Evolutionary conservation across 2,113 vertebrate genomes (phyloP), one percentile per base, ranked within the genome.

Genomic region (Arothron firmamentum): DNA sequence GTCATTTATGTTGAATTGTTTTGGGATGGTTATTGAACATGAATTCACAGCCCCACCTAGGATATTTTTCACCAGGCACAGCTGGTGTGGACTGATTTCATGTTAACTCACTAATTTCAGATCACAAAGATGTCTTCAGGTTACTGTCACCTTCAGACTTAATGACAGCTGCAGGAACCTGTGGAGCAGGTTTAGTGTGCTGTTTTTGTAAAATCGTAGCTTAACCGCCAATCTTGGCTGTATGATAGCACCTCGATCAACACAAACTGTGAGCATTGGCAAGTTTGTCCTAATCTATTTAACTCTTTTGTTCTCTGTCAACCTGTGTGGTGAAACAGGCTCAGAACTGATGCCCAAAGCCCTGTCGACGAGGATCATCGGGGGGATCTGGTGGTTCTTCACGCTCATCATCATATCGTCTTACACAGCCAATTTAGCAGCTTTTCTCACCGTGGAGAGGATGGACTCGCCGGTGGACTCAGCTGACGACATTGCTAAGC

Each of bases 381-480:
- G 97, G 4, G 96, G 96, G 45, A 99, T 99, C 87, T 99, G 97
- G 97, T 99, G 97, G 97, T 99, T 99, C 89, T 99, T 99, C 91
- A 99, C 97, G 0, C 94, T 99, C 15, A 98, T 99, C 85, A 97
- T 99, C 84, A 98, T 99, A 86, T 99, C 97, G 10, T 99, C 97
- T 69, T 99, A 99, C 80, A 99, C 97, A 6, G 96, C 97, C 56
- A 99, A 99, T 88, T 86, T 99, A 18, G 96, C 97, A 0, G 97
- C 97, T 67, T 99, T 99, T 70, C 93, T 99, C 67, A 99, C 94
- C 0, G 95, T 99, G 72, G 96, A 98, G 85, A 92, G 97, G 62
- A 99, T 99, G 97, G 97, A 99, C 14, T 95, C 96, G 0, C 93
- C 95, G 38, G 93, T 99, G 6, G 95, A 96, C 85, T 99, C 97